Base-by-base conservation (phyloP, 1,140 invertebrate species). In the Drosophila mojavensis region DNA sequence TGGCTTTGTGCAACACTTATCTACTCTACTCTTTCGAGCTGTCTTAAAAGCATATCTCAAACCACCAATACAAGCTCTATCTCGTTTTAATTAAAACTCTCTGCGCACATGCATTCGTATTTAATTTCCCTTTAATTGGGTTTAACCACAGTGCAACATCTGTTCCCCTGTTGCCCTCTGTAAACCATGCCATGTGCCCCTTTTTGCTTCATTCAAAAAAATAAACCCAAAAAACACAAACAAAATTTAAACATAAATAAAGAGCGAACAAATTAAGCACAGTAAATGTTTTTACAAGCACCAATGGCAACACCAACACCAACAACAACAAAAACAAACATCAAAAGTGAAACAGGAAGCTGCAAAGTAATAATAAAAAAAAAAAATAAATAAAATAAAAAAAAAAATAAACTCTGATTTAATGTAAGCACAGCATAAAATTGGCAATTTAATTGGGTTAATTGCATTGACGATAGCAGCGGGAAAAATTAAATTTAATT, bases 371-470 rank as follows among this genome's bases (percentile, higher is more conserved):
- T n/a, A 64, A 64, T 26, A 53, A 41, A 10, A 56, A 28, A 33
- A 54, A 41, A 45, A 39, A 48, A 11, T 24, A 55, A 55, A 63
- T 54, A 10, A 47, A 50, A 41, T 39, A 20, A 48, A 28, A 41
- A 13, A 59, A 33, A 61, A 41, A 53, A 39, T 56, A 65, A 65
- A 65, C 36, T 53, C 28, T 58, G 62, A 72, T 66, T 72, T 58
- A 66, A 66, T 47, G 62, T 66, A 72, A 72, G 66, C 60, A 70
- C 61, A 56, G 53, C 51, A 71, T 59, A 53, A 66, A 72, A 72
- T 28, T 50, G 62, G 43, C 62, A 39, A 59, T 53, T 66, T 66
- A 66, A 72, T 72, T 59, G 62, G 62, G 69, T 72, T 71, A 71
- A 65, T 71, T 71, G 28, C 53, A 11, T 11, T 36, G 53, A 55